Evolutionary conservation across 2,797 vertebrate species (phyloP).

Genomic region (Eulemur coronatus): DNA sequence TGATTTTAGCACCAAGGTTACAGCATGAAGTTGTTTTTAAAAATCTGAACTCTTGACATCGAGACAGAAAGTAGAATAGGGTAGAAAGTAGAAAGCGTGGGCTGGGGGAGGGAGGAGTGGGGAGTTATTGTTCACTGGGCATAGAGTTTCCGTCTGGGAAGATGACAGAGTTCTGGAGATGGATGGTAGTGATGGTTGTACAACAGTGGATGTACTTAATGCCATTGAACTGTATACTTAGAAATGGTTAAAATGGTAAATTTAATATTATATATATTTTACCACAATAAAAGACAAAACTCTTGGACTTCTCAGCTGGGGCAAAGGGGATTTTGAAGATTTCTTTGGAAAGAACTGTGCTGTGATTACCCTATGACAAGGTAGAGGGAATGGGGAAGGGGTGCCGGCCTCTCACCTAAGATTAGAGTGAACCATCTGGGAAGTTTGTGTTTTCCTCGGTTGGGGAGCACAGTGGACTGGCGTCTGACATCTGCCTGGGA

Average conservation of each 20-base stretch:
- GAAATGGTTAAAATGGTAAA: background rate
- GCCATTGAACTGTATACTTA: background rate
- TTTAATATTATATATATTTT: background rate
- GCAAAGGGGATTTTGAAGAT: background rate
- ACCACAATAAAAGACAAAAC: background rate
- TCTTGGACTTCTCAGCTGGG: background rate
- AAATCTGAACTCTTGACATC: background rate
- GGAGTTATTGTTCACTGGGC: background rate
- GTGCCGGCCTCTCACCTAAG: background rate
- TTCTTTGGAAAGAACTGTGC: background rate
- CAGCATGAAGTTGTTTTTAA: background rate
- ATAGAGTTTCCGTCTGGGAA: background rate
- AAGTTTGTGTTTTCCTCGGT: background rate
- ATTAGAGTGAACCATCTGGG: background rate
- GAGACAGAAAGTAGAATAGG: background rate
- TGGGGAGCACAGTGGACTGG: background rate
- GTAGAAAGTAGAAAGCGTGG: background rate
- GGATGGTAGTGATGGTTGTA: background rate
- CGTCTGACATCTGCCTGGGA: background rate
- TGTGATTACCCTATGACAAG: too few species aligned
- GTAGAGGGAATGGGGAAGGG: background rate
- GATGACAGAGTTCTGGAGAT: background rate
- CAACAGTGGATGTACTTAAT: background rate
- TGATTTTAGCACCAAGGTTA: background rate
- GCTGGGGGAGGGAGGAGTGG: background rate